phyloP scores from a whole-genome alignment of 2,113 vertebrate genomes.

The Chloebia gouldiae region DNA sequence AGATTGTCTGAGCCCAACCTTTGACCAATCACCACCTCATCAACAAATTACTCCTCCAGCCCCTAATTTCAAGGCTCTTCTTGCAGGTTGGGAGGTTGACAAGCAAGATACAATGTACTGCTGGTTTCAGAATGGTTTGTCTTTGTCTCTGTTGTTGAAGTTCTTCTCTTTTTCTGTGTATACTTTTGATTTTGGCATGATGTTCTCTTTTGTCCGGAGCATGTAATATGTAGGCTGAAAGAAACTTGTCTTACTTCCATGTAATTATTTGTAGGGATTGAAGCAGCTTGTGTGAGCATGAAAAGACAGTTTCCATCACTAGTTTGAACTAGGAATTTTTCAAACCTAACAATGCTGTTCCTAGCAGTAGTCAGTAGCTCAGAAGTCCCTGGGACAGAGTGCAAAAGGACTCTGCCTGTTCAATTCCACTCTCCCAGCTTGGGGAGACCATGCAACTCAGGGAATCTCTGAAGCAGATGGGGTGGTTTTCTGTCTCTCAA shows the following conservation, averaged over 20 bases:
- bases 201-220: neutral
- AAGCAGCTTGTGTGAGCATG: neutral
- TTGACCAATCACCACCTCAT: neutral
- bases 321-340: neutral
- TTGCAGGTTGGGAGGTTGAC: neutral
- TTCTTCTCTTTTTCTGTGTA: neutral
- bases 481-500: neutral
- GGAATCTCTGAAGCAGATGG: rapidly evolving
- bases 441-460: rapidly evolving
- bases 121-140: neutral
- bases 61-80: neutral
- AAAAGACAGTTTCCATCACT: neutral
- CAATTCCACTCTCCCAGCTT: neutral
- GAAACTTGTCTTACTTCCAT: neutral
- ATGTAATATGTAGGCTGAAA: neutral
- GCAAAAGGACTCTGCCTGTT: neutral
- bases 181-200: neutral
- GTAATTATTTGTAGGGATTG: neutral
- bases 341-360: neutral
- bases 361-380: neutral
- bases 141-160: neutral
- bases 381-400: neutral
- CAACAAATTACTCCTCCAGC: neutral
- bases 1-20: neutral
- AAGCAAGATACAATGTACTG: neutral